These are phyloP conservation scores for Pygoscelis antarcticus DNA, from an alignment of 2,113 vertebrate species.

Conservation along the genomic window DNA sequence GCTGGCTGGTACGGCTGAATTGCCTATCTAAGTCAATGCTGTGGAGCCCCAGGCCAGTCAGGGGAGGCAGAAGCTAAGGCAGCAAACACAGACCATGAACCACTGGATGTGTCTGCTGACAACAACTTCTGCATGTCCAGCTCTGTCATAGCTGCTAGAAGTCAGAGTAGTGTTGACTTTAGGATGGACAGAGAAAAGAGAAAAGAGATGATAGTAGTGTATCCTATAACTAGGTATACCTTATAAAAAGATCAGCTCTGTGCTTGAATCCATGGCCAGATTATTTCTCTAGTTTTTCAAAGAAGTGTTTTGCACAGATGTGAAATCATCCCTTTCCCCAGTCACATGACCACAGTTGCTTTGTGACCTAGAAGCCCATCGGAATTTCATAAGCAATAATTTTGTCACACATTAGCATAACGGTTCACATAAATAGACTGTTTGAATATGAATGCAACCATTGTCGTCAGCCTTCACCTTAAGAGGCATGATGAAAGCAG, in stretches of 20 bases:
- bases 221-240: not conserved
- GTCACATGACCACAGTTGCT: not conserved
- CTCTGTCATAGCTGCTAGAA: not conserved
- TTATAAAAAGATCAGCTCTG: not conserved
- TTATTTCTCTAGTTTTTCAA: not conserved
- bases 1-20: not conserved
- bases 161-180: rapidly evolving
- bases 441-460: not conserved
- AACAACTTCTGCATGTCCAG: not conserved
- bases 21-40: not conserved
- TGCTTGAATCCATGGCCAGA: not conserved
- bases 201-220: not conserved
- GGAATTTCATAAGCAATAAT: constrained; percentile 4
- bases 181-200: not conserved
- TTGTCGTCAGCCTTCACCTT: not conserved
- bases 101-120: not conserved
- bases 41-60: not conserved
- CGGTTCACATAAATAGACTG: not conserved
- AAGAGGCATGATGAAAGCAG: not conserved
- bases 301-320: not conserved
- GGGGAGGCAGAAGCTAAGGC: not conserved
- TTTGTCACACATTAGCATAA: not conserved
- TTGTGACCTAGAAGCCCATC: not conserved
- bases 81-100: not conserved
- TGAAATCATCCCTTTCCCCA: not conserved